A percentile compares a stretch with the other conserved stretches of the same genome.
phyloP scores from a whole-genome alignment of 92 coral and sea anemone genomes.

The Virgularia gustaviana region DNA sequence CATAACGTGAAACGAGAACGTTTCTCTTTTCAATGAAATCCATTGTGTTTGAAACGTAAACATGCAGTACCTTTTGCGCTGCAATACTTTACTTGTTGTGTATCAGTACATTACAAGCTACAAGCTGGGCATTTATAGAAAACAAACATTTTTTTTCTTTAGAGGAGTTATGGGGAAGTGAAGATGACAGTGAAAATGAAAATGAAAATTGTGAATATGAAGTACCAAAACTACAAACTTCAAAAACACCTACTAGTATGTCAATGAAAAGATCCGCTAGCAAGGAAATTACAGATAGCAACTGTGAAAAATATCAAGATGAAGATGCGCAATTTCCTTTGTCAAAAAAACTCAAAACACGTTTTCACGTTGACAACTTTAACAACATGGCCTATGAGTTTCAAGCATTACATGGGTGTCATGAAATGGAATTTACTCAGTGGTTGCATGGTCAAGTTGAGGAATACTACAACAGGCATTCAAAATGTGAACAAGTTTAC shows the following conservation, averaged over 20 bases:
- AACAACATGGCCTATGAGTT: too few species aligned
- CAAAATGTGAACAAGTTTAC: too few species aligned
- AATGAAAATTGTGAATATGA: background rate
- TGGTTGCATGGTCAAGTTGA: slow-evolving; percentile 76
- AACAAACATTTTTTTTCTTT: background rate
- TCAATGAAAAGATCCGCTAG: slow-evolving; percentile 14
- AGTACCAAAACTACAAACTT: background rate
- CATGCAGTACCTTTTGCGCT: too few species aligned
- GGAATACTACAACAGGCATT: slow-evolving; percentile 33
- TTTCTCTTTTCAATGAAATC: too few species aligned
- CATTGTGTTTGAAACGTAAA: too few species aligned
- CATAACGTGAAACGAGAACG: too few species aligned
- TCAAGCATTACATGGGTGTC: too few species aligned
- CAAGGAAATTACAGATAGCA: background rate
- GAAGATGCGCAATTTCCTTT: slow-evolving; percentile 4
- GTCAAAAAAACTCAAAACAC: slow-evolving; percentile 3
- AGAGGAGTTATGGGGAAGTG: slow-evolving; percentile 25
- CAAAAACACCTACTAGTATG: background rate
- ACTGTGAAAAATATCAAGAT: background rate
- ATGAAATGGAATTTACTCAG: slow-evolving; percentile 61
- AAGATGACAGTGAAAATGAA: slow-evolving; percentile 13
- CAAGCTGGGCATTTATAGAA: too few species aligned
- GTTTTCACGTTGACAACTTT: too few species aligned
- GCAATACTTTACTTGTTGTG: too few species aligned
- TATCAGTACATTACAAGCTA: too few species aligned